Percentiles rank a stretch among this genome's conserved stretches.
Evolutionary conservation across 1,140 invertebrate species (phyloP).

Genomic region (Drosophila pallidifrons): DNA sequence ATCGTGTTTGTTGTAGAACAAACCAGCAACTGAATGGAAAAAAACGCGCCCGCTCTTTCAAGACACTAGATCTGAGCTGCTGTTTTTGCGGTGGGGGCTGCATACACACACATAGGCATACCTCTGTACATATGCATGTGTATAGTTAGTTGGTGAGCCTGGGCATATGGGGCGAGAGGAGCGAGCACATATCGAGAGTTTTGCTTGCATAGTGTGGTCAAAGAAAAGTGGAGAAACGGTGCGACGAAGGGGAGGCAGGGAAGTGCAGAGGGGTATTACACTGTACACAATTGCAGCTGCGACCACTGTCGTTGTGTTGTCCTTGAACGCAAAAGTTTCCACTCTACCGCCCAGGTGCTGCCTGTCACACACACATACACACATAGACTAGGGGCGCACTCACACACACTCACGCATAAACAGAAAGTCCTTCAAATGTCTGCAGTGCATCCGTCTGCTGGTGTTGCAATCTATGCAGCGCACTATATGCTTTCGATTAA

Average conservation of each 20-base stretch:
- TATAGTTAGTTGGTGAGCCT: slow-evolving; percentile 24
- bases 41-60: slow-evolving; percentile 52
- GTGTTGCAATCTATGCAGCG: neutral
- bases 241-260: neutral
- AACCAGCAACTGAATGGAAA: slow-evolving; percentile 20
- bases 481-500: slow-evolving; percentile 24
- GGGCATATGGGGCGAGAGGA: slow-evolving; percentile 34
- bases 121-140: no score
- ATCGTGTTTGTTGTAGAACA: slow-evolving; percentile 14
- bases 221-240: slow-evolving; percentile 2
- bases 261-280: neutral
- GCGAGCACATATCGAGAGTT: slow-evolving; percentile 32
- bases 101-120: neutral
- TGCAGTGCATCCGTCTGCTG: slow-evolving; percentile 10
- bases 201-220: neutral
- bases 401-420: slow-evolving; percentile 30
- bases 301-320: slow-evolving; percentile 56
- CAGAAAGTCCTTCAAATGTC: slow-evolving; percentile 65
- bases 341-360: slow-evolving; percentile 76
- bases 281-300: slow-evolving; percentile 47
- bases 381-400: slow-evolving; percentile 16
- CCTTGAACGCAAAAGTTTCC: slow-evolving; percentile 80
- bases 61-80: slow-evolving; percentile 17
- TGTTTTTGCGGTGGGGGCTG: neutral
- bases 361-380: slow-evolving; percentile 61